These are phyloP conservation scores for Xenopus borealis DNA, from an alignment of 2,113 vertebrate species.

Conservation along the genomic window DNA sequence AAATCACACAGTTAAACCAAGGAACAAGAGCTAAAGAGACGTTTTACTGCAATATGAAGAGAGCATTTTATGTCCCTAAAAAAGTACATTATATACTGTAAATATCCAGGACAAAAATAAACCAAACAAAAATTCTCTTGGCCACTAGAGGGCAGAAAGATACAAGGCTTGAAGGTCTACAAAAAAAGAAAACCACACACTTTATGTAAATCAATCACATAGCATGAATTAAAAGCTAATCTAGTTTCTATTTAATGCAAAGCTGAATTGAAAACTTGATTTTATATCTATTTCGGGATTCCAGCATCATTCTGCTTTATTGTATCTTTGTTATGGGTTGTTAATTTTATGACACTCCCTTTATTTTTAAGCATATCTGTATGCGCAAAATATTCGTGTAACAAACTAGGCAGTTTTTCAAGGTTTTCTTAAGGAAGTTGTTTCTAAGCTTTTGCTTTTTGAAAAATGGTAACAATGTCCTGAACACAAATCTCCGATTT, in stretches of 20 bases:
- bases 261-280: slow-evolving; percentile 33
- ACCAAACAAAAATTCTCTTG: background rate
- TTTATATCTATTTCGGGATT: slow-evolving; percentile 40
- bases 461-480: too few relatives aligned
- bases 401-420: slow-evolving; percentile 28
- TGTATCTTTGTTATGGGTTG: slow-evolving; percentile 43
- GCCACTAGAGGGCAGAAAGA: slow-evolving; percentile 31
- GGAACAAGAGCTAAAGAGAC: too few relatives aligned
- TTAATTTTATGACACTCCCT: slow-evolving; percentile 41
- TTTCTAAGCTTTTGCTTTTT: too few relatives aligned
- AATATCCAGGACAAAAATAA: background rate
- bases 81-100: too few relatives aligned
- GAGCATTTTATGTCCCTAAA: too few relatives aligned
- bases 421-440: slow-evolving; percentile 11
- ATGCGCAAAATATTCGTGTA: slow-evolving; percentile 29
- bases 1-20: too few relatives aligned
- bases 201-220: slow-evolving; percentile 20
- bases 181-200: background rate
- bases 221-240: slow-evolving; percentile 35
- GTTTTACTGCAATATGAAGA: too few relatives aligned
- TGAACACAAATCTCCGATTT: too few relatives aligned
- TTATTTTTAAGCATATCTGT: slow-evolving; percentile 45
- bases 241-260: slow-evolving; percentile 35
- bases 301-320: slow-evolving; percentile 40
- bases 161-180: background rate